These are phyloP conservation scores for Meandrina meandrites DNA, from an alignment of 92 coral and sea anemone genomes.

Conservation along the genomic window DNA sequence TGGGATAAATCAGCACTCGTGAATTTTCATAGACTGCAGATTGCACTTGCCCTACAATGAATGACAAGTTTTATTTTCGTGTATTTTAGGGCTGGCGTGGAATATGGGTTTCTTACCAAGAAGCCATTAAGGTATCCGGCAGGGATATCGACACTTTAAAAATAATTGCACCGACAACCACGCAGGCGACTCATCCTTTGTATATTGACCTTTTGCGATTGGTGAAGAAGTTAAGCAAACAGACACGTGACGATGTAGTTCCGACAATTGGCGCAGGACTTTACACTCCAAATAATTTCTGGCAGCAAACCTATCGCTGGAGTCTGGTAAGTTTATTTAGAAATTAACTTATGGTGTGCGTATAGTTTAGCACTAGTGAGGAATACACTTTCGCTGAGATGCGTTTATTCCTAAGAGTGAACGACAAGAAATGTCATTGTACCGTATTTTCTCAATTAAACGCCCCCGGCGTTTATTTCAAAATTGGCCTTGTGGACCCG, in stretches of 20 bases:
- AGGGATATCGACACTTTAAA: conserved; percentile 1
- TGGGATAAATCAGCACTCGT: too few species aligned
- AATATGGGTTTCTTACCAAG: conserved; percentile 18
- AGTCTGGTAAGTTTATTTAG: conserved; percentile 21
- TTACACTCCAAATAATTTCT: conserved; percentile 36
- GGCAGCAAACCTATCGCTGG: conserved; percentile 58
- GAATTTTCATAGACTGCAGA: too few species aligned
- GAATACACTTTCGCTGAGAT: too few species aligned
- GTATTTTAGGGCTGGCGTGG: conserved; percentile 24
- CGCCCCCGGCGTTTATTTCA: too few species aligned
- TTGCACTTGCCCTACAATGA: too few species aligned
- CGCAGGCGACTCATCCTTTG: conserved; percentile 9
- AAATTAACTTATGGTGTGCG: neutral
- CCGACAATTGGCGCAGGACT: conserved; percentile 31
- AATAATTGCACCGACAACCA: conserved; percentile 30
- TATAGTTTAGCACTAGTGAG: neutral
- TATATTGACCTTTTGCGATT: conserved; percentile 50
- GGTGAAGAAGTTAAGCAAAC: neutral
- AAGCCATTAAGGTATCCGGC: neutral
- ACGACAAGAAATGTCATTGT: too few species aligned
- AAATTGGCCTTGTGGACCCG: too few species aligned
- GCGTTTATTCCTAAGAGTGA: too few species aligned
- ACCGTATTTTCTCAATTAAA: too few species aligned
- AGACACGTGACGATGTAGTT: conserved; percentile 50
- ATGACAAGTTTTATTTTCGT: neutral